phyloP scores from a whole-genome alignment of 2,888 invertebrate species.

The Tenthredo scrophulariae region DNA sequence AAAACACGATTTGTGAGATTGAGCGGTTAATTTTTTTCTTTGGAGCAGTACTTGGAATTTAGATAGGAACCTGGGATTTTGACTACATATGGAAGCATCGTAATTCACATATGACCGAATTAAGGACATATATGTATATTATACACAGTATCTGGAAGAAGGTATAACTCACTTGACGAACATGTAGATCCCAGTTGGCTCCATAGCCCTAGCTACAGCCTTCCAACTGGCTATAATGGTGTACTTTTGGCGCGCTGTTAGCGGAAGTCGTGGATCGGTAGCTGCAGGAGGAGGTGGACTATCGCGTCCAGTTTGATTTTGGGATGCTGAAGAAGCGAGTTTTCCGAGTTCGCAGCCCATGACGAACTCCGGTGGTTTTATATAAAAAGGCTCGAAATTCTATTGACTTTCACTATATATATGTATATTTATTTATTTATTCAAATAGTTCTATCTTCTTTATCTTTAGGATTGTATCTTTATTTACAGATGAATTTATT shows the following conservation, averaged over 20 bases:
- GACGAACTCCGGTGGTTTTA: slow-evolving; percentile 66
- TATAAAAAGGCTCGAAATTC: slow-evolving; percentile 43
- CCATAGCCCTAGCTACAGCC: slow-evolving; percentile 93
- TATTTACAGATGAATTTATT: slow-evolving; percentile 12
- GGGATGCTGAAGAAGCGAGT: slow-evolving; percentile 81
- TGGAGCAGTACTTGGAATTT: too few species aligned
- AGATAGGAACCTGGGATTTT: too few species aligned
- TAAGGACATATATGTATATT: background rate
- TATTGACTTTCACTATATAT: slow-evolving; percentile 21
- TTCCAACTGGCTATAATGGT: slow-evolving; percentile 95
- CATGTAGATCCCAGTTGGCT: slow-evolving; percentile 94
- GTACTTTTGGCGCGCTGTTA: slow-evolving; percentile 93
- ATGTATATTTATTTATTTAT: slow-evolving; percentile 6
- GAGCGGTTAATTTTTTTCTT: too few species aligned
- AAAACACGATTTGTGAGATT: too few species aligned
- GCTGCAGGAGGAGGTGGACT: slow-evolving; percentile 85
- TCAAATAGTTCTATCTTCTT: background rate
- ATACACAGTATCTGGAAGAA: background rate
- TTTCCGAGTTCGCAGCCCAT: slow-evolving; percentile 92
- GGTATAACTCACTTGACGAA: slow-evolving; percentile 90
- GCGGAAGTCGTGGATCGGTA: slow-evolving; percentile 88
- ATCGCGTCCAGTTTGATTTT: slow-evolving; percentile 79
- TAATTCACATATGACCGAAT: too few species aligned
- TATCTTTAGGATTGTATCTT: background rate
- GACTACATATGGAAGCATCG: too few species aligned